Conservation (phyloP, 2,888 invertebrate genomes). For the Schizaphis graminum region DNA sequence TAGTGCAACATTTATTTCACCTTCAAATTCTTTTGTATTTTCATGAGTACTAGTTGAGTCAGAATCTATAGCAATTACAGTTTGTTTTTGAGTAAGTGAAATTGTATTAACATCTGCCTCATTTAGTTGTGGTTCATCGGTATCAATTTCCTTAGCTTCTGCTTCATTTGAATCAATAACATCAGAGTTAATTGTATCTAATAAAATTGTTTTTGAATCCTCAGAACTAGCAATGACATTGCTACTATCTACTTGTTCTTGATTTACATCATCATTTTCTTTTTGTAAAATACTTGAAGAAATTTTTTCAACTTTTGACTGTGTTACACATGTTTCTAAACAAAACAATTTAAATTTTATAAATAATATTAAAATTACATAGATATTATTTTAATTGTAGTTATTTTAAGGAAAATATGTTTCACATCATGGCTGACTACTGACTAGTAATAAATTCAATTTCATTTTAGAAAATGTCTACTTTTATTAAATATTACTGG, state of each 20-base stretch:
- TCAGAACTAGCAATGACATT: conserved; percentile 11
- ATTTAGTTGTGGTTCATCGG: conserved; percentile 70
- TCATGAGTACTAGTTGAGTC: background rate
- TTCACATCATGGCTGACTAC: background rate
- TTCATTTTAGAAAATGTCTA: background rate
- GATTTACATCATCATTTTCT: conserved; percentile 40
- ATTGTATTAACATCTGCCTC: conserved; percentile 69
- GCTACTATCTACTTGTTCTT: conserved; percentile 52
- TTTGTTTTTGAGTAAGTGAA: background rate
- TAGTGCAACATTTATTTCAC: background rate
- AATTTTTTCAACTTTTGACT: conserved; percentile 35
- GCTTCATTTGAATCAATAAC: conserved; percentile 63
- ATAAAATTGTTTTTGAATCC: conserved; percentile 27
- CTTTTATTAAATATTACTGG: background rate
- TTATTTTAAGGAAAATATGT: background rate
- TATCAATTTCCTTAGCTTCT: conserved; percentile 70
- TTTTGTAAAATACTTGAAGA: background rate
- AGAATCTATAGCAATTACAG: background rate
- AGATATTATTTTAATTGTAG: background rate
- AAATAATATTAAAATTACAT: background rate
- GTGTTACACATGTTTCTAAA: conserved; percentile 51
- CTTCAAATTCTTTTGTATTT: background rate
- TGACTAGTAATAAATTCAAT: background rate
- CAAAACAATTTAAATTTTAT: background rate
- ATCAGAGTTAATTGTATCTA: conserved; percentile 35